phyloP scores from a whole-genome alignment of 2,797 vertebrate species.

The Acanthornis magna region DNA sequence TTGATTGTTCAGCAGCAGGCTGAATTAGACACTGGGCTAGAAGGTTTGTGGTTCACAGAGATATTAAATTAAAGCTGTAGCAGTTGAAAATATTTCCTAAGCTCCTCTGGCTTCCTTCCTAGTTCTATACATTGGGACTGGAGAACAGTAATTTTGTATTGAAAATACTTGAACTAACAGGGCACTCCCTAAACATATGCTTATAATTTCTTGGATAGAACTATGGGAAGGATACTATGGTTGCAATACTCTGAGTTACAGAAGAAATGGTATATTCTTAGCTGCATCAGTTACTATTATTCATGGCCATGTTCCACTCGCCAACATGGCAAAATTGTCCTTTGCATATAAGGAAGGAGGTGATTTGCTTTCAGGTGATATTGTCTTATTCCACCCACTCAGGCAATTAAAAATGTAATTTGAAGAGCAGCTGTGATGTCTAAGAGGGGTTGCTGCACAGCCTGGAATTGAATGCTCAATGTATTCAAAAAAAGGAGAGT shows the following conservation, averaged over 20 bases:
- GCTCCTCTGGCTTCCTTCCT: constrained; percentile 16
- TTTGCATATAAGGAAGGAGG: background rate
- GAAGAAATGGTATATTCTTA: constrained; percentile 1
- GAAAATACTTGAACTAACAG: background rate
- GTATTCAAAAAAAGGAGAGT: background rate
- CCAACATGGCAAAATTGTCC: background rate
- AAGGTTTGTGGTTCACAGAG: constrained; percentile 13
- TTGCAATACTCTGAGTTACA: background rate
- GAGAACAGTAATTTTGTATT: constrained; percentile 46
- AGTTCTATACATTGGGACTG: background rate
- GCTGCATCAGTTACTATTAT: background rate
- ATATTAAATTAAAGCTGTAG: constrained; percentile 54
- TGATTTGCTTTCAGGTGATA: background rate
- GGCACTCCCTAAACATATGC: background rate
- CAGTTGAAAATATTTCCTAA: constrained; percentile 20
- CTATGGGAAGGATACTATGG: background rate
- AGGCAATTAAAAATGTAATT: background rate
- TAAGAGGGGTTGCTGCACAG: background rate
- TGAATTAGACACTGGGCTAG: constrained; percentile 41
- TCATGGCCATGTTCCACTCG: background rate
- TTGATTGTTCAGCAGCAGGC: constrained; percentile 37
- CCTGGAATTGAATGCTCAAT: background rate
- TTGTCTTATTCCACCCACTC: background rate
- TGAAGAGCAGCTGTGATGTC: background rate
- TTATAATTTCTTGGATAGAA: constrained; percentile 13